Conservation (phyloP, 2,888 invertebrate genomes). For the Lasioglossum pauxillum region DNA sequence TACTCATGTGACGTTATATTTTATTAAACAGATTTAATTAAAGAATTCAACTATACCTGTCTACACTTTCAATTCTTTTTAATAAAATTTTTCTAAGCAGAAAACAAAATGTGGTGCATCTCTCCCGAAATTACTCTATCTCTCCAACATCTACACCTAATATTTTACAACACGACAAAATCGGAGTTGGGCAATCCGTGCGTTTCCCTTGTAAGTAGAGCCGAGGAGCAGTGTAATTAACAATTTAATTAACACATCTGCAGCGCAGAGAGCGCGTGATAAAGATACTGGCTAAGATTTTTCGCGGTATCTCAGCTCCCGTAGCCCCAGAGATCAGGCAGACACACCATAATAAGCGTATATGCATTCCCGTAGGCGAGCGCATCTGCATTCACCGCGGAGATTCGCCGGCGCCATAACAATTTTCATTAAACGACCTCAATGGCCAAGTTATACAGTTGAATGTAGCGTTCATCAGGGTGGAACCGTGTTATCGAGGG, state of each 20-base stretch:
- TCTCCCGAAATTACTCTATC: too few relatives aligned
- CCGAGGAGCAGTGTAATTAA: neutral
- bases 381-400: conserved; percentile 45
- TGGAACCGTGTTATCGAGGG: conserved; percentile 53
- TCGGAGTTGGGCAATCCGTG: neutral
- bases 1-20: too few relatives aligned
- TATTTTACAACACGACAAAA: neutral
- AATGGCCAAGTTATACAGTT: conserved; percentile 48
- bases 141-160: too few relatives aligned
- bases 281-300: conserved; percentile 9
- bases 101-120: too few relatives aligned
- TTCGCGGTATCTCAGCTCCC: neutral
- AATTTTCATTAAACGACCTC: conserved; percentile 68
- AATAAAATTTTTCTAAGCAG: too few relatives aligned
- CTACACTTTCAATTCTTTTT: too few relatives aligned
- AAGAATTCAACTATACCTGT: too few relatives aligned
- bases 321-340: neutral
- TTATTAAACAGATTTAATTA: too few relatives aligned
- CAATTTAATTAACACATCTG: conserved; percentile 13
- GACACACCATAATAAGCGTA: conserved; percentile 36
- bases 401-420: conserved; percentile 51
- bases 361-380: conserved; percentile 18
- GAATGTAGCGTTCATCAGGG: conserved; percentile 61
- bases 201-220: neutral
- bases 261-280: too few relatives aligned